phyloP scores from a whole-genome alignment of 2,797 vertebrate genomes.

The Philypnodon macrostomus region DNA sequence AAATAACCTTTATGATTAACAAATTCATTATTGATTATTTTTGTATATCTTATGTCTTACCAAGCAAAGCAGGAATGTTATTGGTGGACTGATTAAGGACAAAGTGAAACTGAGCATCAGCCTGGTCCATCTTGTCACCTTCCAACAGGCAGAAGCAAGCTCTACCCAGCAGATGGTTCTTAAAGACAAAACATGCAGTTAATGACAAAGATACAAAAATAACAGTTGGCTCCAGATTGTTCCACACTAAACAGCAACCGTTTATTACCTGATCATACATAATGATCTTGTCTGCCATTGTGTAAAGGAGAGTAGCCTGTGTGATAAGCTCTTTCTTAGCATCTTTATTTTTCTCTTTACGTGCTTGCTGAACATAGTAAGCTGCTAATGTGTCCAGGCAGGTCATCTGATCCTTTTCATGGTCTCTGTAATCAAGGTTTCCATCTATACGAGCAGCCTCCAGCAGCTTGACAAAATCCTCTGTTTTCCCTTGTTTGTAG shows the following conservation, averaged over 20 bases:
- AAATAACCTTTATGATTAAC: neutral
- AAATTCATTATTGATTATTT: too few species aligned
- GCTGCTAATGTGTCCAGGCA: constrained; percentile 96
- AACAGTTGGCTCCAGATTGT: neutral
- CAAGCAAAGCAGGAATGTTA: constrained; percentile 97
- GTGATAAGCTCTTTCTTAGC: constrained; percentile 99
- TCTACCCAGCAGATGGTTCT: constrained; percentile 98
- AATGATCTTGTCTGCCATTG: constrained; percentile 99
- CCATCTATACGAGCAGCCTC: constrained; percentile 98
- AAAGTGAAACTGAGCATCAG: constrained; percentile 98
- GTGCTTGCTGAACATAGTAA: constrained; percentile 97
- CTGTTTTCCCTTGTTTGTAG: constrained; percentile 98
- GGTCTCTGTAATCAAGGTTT: constrained; percentile 97
- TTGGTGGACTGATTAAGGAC: constrained; percentile 98
- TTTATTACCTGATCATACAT: constrained; percentile 97
- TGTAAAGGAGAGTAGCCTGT: constrained; percentile 95
- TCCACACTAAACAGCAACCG: neutral
- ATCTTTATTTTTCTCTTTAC: constrained; percentile 98
- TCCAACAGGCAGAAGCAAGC: constrained; percentile 98
- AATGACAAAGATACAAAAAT: constrained; percentile 1
- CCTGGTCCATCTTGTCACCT: constrained; percentile 99
- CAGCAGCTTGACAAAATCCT: constrained; percentile 97
- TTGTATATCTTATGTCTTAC: too few species aligned
- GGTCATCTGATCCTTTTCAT: constrained; percentile 99
- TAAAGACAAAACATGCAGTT: constrained; percentile 42